These are phyloP conservation scores for Aspiorhynchus laticeps DNA, from an alignment of 2,113 vertebrate species.

Conservation along the genomic window DNA sequence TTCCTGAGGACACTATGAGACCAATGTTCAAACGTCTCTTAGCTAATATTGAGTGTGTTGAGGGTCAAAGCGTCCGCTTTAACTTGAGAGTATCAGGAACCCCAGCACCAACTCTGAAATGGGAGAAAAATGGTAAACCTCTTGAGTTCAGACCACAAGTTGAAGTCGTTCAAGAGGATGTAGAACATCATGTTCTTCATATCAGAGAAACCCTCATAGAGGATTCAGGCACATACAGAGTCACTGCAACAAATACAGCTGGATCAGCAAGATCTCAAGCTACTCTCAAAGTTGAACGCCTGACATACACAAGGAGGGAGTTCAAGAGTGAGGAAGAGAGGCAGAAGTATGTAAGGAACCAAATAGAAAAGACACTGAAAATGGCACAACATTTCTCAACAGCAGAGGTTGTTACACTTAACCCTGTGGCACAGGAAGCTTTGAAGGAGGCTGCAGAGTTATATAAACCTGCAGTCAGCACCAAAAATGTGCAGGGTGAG, in stretches of 20 bases:
- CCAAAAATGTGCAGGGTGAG: slow-evolving; percentile 93
- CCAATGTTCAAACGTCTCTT: slow-evolving; percentile 97
- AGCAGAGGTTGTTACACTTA: slow-evolving; percentile 84
- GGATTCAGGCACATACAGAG: slow-evolving; percentile 92
- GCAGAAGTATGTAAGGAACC: slow-evolving; percentile 83
- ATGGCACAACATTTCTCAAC: slow-evolving; percentile 91
- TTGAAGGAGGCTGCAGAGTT: slow-evolving; percentile 91
- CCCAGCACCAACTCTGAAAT: slow-evolving; percentile 82
- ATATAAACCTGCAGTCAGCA: slow-evolving; percentile 95
- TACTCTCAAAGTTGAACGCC: slow-evolving; percentile 88
- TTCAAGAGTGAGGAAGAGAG: slow-evolving; percentile 90
- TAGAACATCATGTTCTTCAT: slow-evolving; percentile 89
- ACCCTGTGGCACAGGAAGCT: slow-evolving; percentile 91
- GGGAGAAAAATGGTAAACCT: slow-evolving; percentile 92
- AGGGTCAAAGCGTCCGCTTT: slow-evolving; percentile 90
- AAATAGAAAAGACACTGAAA: slow-evolving; percentile 95
- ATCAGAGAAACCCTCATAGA: slow-evolving; percentile 93
- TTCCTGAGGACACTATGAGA: slow-evolving; percentile 86
- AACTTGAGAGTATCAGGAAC: slow-evolving; percentile 93
- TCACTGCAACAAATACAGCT: slow-evolving; percentile 92
- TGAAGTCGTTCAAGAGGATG: slow-evolving; percentile 87
- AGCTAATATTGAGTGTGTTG: slow-evolving; percentile 91
- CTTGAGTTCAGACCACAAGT: slow-evolving; percentile 88
- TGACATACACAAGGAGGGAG: slow-evolving; percentile 90
- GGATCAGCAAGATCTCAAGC: slow-evolving; percentile 93